Percentiles rank a stretch among this genome's conserved stretches.
Conservation (phyloP, 2,113 vertebrate species). For the Falcunculus frontatus region DNA sequence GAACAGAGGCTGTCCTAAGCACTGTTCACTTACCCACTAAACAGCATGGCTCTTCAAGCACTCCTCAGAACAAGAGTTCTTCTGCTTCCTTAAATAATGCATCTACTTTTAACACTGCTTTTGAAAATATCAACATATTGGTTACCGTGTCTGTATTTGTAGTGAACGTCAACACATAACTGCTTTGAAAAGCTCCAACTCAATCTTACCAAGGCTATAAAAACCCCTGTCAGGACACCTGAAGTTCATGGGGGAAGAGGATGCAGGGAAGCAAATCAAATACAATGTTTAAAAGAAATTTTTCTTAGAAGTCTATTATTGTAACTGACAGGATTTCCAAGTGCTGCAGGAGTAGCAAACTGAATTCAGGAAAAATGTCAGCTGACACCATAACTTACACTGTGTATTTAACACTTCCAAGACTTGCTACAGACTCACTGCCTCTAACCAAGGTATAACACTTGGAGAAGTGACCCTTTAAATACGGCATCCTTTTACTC, state of each 20-base stretch:
- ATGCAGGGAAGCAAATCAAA: neutral
- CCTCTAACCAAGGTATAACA: neutral
- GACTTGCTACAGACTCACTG: neutral
- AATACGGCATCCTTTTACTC: neutral
- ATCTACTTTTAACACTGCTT: neutral
- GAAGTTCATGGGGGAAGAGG: neutral
- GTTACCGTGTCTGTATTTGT: neutral
- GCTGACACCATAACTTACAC: fast-evolving
- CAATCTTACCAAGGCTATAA: neutral
- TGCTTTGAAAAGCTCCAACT: neutral
- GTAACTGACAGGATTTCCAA: neutral
- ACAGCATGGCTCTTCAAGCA: neutral
- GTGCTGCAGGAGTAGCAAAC: neutral
- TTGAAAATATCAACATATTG: neutral
- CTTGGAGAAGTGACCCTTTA: neutral
- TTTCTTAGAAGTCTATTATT: neutral
- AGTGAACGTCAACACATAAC: neutral
- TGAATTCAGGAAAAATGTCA: neutral
- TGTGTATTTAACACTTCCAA: neutral
- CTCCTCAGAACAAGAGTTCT: neutral
- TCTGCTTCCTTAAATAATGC: neutral
- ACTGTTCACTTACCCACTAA: neutral
- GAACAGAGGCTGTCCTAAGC: neutral
- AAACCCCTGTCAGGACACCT: neutral
- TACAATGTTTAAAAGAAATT: neutral